phyloP scores from a whole-genome alignment of 2,888 invertebrate genomes.

The Xylota sylvarum region DNA sequence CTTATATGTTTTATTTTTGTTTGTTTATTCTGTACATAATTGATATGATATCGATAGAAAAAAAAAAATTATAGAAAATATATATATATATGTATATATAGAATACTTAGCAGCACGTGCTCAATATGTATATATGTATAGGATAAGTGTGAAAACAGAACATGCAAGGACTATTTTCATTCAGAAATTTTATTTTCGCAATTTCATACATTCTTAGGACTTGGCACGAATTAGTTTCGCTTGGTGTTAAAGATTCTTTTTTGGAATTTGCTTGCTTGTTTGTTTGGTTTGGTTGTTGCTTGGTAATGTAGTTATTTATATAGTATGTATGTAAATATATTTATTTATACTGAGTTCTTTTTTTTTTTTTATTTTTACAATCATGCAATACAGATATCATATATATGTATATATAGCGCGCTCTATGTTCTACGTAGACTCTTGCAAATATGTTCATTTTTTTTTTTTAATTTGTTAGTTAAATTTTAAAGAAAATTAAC shows the following conservation, averaged over 20 bases:
- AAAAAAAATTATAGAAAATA: conserved; percentile 49
- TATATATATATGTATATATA: conserved; percentile 49
- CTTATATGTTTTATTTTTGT: conserved; percentile 23
- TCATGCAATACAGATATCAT: conserved; percentile 70
- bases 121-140: conserved; percentile 68
- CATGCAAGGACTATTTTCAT: conserved; percentile 77
- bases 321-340: conserved; percentile 20
- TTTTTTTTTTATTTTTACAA: conserved; percentile 61
- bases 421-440: conserved; percentile 64
- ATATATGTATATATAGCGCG: conserved; percentile 65
- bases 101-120: conserved; percentile 76
- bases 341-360: conserved; percentile 54
- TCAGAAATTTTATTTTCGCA: conserved; percentile 64
- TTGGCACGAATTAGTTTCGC: conserved; percentile 54
- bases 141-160: conserved; percentile 76
- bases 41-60: conserved; percentile 52
- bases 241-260: conserved; percentile 15
- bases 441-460: conserved; percentile 68
- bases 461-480: conserved; percentile 37
- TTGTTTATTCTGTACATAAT: conserved; percentile 62
- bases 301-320: conserved; percentile 53
- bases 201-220: conserved; percentile 70
- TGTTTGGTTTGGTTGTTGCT: conserved; percentile 59
- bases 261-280: conserved; percentile 62
- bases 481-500: conserved; percentile 52